Evolutionary conservation across 2,888 invertebrate species (phyloP), one percentile per base, ranked within the genome.

Genomic region (Allolobophora icterica): DNA sequence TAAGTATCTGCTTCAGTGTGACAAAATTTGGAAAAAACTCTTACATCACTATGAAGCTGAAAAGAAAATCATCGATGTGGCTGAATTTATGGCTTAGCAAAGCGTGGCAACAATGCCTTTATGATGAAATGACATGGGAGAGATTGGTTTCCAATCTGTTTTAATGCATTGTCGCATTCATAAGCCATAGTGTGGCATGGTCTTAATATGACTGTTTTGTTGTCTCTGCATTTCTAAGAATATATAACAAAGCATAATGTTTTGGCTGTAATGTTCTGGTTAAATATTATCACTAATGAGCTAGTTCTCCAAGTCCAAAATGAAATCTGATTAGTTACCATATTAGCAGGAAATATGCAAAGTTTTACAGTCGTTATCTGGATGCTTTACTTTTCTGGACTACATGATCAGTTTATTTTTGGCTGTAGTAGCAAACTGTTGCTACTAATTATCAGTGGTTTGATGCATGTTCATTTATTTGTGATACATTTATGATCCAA

Each of bases 1-100:
- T 93, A 93, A 93, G 91, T 90, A 93, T 89, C 93, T 94, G 58
- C 92, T 94, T 89, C 87, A 92, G 24, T 93, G 93, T 92, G 94
- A 94, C 90, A 84, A 91, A 19, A 93, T 93, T 84, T 94, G 94
- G 94, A 92, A 92, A 89, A 92, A 92, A 90, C 92, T 94, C 19
- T 52, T 94, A 15, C 90, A 92, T 17, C 91, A 92, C 84, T 94
- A 94, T 90, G 87, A 91, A n/a, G 71, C 35, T 21, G 83, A 92
- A 24, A 89, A 89, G 84, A 91, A 91, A 30, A 45, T 92, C 13
- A 84, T 92, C 21, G 90, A 90, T n/a, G 92, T 89, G 21, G 38
- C 91, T 15, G 91, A 91, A 19, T 92, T 92, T 38, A 92, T 89
- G 89, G 52, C 38, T 19, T 89, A 89, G 19, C 71, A 71, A 71